These are phyloP conservation scores for Drosophila pseudotakahashii DNA, from an alignment of 2,888 invertebrate species.

Conservation along the genomic window DNA sequence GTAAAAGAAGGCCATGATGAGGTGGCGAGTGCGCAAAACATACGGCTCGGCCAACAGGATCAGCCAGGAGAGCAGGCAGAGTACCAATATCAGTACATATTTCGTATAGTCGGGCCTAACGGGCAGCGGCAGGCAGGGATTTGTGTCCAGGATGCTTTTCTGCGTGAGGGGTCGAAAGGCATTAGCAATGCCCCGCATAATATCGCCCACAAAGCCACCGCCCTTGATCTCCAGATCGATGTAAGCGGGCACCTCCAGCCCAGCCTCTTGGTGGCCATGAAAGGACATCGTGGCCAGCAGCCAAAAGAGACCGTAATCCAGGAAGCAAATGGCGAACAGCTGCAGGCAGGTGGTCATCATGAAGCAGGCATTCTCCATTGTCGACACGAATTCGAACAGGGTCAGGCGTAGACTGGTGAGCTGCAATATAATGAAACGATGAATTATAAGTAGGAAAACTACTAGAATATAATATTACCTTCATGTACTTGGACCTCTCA, in stretches of 20 bases:
- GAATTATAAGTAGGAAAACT: too few species aligned
- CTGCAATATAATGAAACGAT: too few species aligned
- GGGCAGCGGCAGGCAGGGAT: conserved; percentile 91
- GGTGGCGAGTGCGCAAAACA: conserved; percentile 90
- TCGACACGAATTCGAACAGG: conserved; percentile 64
- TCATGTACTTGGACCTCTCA: conserved; percentile 87
- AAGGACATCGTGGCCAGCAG: conserved; percentile 86
- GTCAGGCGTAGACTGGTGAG: conserved; percentile 77
- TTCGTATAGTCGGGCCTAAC: conserved; percentile 87
- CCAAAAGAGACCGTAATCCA: conserved; percentile 93
- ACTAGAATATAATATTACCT: too few species aligned
- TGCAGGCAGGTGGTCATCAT: conserved; percentile 89
- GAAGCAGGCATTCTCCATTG: conserved; percentile 84
- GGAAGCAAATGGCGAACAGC: conserved; percentile 89
- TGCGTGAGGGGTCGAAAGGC: conserved; percentile 86
- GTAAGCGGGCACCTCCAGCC: conserved; percentile 85
- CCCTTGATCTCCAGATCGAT: conserved; percentile 87
- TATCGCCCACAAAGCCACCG: conserved; percentile 88
- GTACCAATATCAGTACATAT: conserved; percentile 87
- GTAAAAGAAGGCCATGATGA: conserved; percentile 91
- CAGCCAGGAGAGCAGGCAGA: conserved; percentile 88
- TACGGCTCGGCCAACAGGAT: conserved; percentile 91
- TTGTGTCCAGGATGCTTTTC: conserved; percentile 86
- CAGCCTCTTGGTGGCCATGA: conserved; percentile 85
- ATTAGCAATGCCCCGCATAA: conserved; percentile 87